Percentiles rank a stretch among this genome's conserved stretches.
These are phyloP conservation scores for Troides oblongomaculatus DNA, from an alignment of 2,888 invertebrate species.

Conservation along the genomic window DNA sequence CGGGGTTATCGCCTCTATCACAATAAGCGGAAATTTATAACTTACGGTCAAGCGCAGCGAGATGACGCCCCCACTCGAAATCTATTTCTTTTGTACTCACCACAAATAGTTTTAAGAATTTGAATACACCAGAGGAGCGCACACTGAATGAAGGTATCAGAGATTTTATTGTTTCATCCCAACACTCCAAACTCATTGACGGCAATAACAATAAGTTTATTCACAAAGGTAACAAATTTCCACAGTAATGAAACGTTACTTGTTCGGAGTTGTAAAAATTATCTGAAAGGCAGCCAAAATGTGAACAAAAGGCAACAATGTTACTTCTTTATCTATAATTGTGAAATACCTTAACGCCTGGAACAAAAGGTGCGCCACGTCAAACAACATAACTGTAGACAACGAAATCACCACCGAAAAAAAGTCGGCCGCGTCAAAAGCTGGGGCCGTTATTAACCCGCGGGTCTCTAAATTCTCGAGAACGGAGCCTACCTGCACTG, in stretches of 20 bases:
- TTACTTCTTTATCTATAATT: slow-evolving; percentile 42
- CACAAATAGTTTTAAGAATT: too few species aligned
- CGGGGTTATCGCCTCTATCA: slow-evolving; percentile 66
- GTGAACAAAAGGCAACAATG: slow-evolving; percentile 30
- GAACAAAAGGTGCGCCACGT: slow-evolving; percentile 50
- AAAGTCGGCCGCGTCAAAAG: slow-evolving; percentile 44
- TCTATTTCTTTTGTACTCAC: slow-evolving; percentile 14
- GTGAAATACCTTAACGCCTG: slow-evolving; percentile 58
- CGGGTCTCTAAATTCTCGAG: slow-evolving; percentile 56
- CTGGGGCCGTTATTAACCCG: slow-evolving; percentile 44
- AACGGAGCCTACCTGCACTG: slow-evolving; percentile 66
- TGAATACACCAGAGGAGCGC: too few species aligned
- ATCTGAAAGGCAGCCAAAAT: neutral
- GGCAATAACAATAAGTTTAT: too few species aligned
- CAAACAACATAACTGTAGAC: slow-evolving; percentile 60
- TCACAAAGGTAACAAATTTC: neutral
- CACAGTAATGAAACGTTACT: neutral
- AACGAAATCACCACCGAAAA: slow-evolving; percentile 65
- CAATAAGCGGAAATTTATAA: slow-evolving; percentile 55
- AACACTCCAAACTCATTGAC: too few species aligned
- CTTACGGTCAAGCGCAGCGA: slow-evolving; percentile 22
- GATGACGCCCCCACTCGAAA: slow-evolving; percentile 12
- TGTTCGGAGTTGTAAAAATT: neutral
- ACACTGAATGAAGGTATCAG: too few species aligned
- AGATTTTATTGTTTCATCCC: too few species aligned